phyloP scores from a whole-genome alignment of 2,797 vertebrate species.

The Pampus argenteus region DNA sequence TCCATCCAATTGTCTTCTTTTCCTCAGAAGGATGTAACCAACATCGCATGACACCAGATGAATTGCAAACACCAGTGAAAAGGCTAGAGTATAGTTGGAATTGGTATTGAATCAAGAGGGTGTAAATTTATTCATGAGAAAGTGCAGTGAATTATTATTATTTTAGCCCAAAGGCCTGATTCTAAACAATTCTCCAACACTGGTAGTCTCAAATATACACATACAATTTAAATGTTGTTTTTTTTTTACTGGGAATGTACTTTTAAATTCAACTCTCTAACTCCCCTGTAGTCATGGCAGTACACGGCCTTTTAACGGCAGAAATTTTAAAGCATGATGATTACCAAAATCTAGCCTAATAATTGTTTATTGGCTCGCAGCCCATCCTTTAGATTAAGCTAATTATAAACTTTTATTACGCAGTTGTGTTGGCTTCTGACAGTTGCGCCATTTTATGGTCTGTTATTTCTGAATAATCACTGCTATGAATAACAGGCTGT shows the following conservation, averaged over 20 bases:
- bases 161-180: conserved; percentile 56
- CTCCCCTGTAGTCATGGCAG: neutral
- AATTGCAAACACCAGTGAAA: conserved; percentile 25
- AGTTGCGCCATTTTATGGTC: no score
- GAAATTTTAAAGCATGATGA: conserved; percentile 3
- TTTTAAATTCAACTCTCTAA: conserved; percentile 6
- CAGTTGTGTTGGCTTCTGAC: no score
- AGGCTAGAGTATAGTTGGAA: conserved; percentile 21
- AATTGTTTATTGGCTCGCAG: neutral
- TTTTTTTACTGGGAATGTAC: conserved; percentile 19
- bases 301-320: conserved; percentile 1
- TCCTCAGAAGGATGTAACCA: neutral
- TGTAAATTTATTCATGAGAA: conserved; percentile 76
- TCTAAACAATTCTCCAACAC: conserved; percentile 26
- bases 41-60: conserved; percentile 19
- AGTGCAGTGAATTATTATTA: conserved; percentile 60
- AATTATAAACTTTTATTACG: neutral
- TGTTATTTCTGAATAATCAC: no score
- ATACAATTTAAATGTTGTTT: conserved; percentile 22
- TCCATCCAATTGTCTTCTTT: neutral
- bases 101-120: conserved; percentile 27
- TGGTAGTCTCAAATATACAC: conserved; percentile 34
- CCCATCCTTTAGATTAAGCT: neutral
- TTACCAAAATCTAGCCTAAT: neutral
- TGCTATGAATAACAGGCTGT: no score